These are phyloP conservation scores for Corythornis vintsioides DNA, from an alignment of 2,113 vertebrate genomes.

Conservation along the genomic window DNA sequence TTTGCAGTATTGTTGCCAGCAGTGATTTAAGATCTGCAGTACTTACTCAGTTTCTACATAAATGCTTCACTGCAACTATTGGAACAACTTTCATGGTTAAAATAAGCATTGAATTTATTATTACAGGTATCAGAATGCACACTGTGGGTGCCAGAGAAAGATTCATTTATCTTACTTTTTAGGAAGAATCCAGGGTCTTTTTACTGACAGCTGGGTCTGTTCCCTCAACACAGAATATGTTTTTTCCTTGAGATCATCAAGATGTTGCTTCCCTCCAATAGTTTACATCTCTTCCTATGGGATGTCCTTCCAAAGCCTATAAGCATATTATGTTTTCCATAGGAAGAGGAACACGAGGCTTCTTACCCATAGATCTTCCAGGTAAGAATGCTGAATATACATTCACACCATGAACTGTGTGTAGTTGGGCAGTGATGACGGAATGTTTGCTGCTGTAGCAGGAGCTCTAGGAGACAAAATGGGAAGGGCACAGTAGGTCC, in stretches of 20 bases:
- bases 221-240: not conserved
- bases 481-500: not conserved
- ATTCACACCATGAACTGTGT: not conserved
- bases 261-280: not conserved
- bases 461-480: not conserved
- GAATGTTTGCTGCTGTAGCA: rapidly evolving
- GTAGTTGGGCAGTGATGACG: not conserved
- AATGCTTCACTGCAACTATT: not conserved
- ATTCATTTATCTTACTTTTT: not conserved
- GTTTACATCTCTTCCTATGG: rapidly evolving
- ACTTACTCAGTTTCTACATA: not conserved
- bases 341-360: not conserved
- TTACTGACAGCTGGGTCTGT: not conserved
- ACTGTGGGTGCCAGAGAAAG: not conserved
- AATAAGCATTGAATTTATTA: not conserved
- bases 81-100: not conserved
- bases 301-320: not conserved
- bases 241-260: not conserved
- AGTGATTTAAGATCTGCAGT: slow-evolving; percentile 1
- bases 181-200: not conserved
- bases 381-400: not conserved
- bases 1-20: slow-evolving; percentile 74
- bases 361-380: not conserved
- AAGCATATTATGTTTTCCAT: rapidly evolving
- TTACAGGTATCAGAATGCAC: not conserved